phyloP scores from a whole-genome alignment of 2,797 vertebrate genomes.

The Lindbergichthys nudifrons region DNA sequence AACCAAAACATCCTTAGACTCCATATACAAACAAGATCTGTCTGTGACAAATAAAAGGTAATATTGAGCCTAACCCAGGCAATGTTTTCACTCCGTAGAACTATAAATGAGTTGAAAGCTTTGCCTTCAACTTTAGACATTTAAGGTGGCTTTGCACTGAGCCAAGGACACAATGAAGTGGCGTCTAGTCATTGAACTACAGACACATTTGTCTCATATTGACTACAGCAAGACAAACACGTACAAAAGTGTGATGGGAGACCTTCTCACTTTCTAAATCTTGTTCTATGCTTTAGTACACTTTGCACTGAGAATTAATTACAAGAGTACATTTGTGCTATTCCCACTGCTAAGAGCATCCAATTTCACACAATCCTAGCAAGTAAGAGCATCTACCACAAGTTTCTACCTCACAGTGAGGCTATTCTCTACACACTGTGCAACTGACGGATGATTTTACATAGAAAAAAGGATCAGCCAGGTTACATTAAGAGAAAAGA shows the following conservation, averaged over 20 bases:
- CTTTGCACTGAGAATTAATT: conserved; percentile 25
- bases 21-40: conserved; percentile 1
- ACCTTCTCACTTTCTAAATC: conserved; percentile 24
- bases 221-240: conserved; percentile 40
- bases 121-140: conserved; percentile 27
- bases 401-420: conserved; percentile 21
- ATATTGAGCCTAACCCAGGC: conserved; percentile 26
- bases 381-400: conserved; percentile 15
- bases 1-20: conserved; percentile 22
- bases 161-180: conserved; percentile 21
- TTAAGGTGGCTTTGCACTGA: conserved; percentile 14
- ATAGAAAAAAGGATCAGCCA: conserved; percentile 22
- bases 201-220: conserved; percentile 30
- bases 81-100: conserved; percentile 27
- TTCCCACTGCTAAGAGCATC: conserved; percentile 14
- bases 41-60: conserved; percentile 20
- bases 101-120: conserved; percentile 36
- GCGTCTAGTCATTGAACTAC: conserved; percentile 31
- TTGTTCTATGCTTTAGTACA: conserved; percentile 17
- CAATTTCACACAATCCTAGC: conserved; percentile 15
- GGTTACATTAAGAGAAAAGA: conserved; percentile 25
- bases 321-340: conserved; percentile 37
- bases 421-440: background rate
- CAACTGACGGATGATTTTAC: conserved; percentile 24
- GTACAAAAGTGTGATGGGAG: conserved; percentile 36